Evolutionary conservation across 2,113 vertebrate genomes (phyloP), one percentile per base, ranked within the genome.

Genomic region (Rousettus leschenaultii): DNA sequence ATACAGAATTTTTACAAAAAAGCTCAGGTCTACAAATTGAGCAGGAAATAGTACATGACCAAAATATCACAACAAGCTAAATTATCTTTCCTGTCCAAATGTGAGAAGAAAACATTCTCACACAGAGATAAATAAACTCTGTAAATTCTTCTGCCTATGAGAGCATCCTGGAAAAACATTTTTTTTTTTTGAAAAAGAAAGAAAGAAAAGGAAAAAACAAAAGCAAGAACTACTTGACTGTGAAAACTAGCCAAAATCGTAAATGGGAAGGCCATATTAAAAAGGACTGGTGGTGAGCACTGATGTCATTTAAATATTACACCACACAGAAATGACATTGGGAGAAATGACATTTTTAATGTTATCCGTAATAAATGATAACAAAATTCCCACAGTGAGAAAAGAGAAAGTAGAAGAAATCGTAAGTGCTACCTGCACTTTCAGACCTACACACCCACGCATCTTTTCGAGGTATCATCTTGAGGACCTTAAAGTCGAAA

Each of bases 221-320:
- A 63, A 86, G 15, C 0, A 48, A 8, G 2, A 75, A 65, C 7
- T 9, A 19, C 0, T 13, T 90, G 28, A 35, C 48, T 4, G 7
- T 35, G 6, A 95, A 91, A 35, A 30, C 70, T 55, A 93, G 15
- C 6, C n/a, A 57, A 65, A 84, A 48, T 63, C 2, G 1, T 28
- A n/a, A 90, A 61, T 48, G 12, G 15, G 26, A 53, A 43, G 28
- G 3, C 8, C 9, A 21, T 35, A 7, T 28, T 21, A 30, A 63
- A 86, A 45, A 73, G 18, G 1, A 33, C 4, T 9, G 16, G 19
- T n/a, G 22, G 0, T 55, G 2, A 80, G 7, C 3, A 30, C 1
- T 40, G 26, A 51, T 26, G 30, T 40, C 22, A n/a, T 61, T 82
- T 83, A 59, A 53, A 33, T 40, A 55, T 11, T 38, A n/a, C 2